A percentile compares a stretch with the other conserved stretches of the same genome.
phyloP scores from a whole-genome alignment of 2,797 vertebrate species.

The Myotis planiceps region DNA sequence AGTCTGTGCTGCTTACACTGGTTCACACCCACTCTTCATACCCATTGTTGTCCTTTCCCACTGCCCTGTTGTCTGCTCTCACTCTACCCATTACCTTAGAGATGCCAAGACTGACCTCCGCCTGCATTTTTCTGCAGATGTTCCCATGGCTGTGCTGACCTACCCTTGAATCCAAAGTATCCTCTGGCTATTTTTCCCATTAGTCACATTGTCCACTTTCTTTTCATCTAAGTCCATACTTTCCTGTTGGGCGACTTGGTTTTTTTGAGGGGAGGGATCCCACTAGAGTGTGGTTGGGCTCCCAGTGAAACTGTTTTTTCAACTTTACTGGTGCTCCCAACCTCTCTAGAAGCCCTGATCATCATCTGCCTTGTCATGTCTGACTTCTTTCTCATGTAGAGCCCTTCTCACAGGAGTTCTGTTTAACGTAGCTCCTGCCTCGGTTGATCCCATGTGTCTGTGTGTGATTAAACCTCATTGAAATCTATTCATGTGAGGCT shows the following conservation, averaged over 20 bases:
- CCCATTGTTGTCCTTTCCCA: neutral
- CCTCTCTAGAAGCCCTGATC: neutral
- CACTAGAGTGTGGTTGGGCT: neutral
- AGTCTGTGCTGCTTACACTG: neutral
- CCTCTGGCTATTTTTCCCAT: neutral
- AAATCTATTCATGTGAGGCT: neutral
- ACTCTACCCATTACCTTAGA: neutral
- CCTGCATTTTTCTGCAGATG: neutral
- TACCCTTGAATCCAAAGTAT: neutral
- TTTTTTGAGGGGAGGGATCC: neutral
- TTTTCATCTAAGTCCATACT: neutral
- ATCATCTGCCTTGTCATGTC: neutral
- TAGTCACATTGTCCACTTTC: neutral
- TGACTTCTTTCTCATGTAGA: neutral
- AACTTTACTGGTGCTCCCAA: neutral
- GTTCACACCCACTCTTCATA: neutral
- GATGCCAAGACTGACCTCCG: neutral
- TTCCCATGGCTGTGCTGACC: neutral
- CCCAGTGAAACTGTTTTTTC: neutral
- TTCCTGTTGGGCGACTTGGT: neutral
- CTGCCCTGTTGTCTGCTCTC: neutral
- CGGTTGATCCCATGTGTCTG: neutral
- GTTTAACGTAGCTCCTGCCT: neutral
- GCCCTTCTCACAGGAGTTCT: slow-evolving; percentile 22
- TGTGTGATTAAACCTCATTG: slow-evolving; percentile 4